Evolutionary conservation across 2,888 invertebrate species (phyloP).

Genomic region (Buathra laborator): DNA sequence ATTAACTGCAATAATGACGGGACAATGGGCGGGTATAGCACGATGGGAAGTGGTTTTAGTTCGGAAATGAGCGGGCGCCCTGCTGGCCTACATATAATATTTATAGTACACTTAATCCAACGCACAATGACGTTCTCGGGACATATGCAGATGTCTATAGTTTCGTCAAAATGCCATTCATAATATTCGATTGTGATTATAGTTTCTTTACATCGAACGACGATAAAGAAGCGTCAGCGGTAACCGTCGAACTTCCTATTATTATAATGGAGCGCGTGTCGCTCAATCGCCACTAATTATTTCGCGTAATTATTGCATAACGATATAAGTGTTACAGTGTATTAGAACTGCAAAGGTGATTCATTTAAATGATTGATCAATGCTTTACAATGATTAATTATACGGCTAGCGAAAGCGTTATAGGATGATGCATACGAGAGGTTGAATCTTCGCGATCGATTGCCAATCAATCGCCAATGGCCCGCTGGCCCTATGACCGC

Average conservation of each 20-base stretch:
- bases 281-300: not conserved
- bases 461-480: slow-evolving; percentile 80
- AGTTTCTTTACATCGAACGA: not conserved
- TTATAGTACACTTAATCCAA: slow-evolving; percentile 68
- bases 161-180: not conserved
- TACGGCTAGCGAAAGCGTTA: slow-evolving; percentile 14
- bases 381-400: slow-evolving; percentile 17
- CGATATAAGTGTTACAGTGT: not conserved
- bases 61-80: slow-evolving; percentile 80
- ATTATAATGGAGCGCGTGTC: not conserved
- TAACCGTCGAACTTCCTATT: not conserved
- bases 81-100: slow-evolving; percentile 83
- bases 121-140: slow-evolving; percentile 22
- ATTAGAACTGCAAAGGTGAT: not conserved
- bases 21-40: slow-evolving; percentile 79
- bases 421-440: slow-evolving; percentile 40
- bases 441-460: slow-evolving; percentile 73
- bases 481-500: slow-evolving; percentile 77
- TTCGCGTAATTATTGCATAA: slow-evolving; percentile 16
- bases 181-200: not conserved
- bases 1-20: slow-evolving; percentile 83
- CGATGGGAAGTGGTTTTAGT: slow-evolving; percentile 82
- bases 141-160: not conserved
- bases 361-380: slow-evolving; percentile 17
- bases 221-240: no score